Conservation (phyloP, 1,140 invertebrate species). For the Caenorhabditis tropicalis region DNA sequence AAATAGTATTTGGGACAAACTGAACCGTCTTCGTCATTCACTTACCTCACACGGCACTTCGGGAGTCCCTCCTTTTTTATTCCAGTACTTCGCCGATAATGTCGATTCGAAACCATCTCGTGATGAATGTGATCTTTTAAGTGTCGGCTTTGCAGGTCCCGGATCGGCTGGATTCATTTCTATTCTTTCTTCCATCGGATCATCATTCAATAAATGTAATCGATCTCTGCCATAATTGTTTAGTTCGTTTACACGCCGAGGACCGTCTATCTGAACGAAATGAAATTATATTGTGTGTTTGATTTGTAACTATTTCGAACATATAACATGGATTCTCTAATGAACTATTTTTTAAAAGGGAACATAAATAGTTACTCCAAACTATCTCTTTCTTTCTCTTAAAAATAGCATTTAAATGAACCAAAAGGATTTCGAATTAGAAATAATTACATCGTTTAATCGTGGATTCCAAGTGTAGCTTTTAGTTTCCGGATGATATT, state of each 20-base stretch:
- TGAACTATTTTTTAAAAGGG: no score
- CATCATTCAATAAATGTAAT: no score
- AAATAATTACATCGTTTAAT: background rate
- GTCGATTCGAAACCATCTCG: background rate
- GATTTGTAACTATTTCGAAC: no score
- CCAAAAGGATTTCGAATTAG: no score
- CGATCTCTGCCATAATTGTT: background rate
- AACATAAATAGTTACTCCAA: no score
- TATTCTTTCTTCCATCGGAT: no score
- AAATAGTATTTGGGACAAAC: background rate
- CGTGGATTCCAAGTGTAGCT: background rate
- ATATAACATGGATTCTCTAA: no score
- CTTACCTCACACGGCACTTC: background rate
- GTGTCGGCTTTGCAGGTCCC: background rate
- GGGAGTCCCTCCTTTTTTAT: background rate
- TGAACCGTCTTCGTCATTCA: background rate
- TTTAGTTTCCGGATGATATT: background rate
- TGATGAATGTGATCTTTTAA: no score
- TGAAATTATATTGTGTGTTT: background rate
- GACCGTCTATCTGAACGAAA: background rate
- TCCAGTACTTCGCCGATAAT: background rate
- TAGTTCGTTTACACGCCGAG: background rate
- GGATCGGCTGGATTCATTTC: background rate
- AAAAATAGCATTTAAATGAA: no score
- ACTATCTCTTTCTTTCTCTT: no score